Evolutionary conservation across 2,888 invertebrate genomes (phyloP), one percentile per base, ranked within the genome.

Genomic region (Notodonta ziczac): DNA sequence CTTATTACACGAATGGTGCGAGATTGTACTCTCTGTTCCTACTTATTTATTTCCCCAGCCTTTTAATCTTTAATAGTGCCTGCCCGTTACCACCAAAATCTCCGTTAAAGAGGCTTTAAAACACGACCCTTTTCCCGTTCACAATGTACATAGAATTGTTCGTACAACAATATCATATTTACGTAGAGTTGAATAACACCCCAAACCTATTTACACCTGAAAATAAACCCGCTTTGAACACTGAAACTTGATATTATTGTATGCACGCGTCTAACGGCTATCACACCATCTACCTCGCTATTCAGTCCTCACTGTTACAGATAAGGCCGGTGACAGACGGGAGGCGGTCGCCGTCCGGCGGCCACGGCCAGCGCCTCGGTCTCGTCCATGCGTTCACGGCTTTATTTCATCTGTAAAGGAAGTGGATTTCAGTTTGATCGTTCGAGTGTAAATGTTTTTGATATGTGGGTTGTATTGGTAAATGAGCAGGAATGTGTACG

Each of bases 391-490:
- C 81, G 84, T 71, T 76, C 80, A 72, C 77, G 65, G 77, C 83
- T 76, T 83, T 82, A 82, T 80, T 73, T 83, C 82, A 84, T 79
- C 88, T 88, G 88, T 54, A 81, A 86, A 81, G 80, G 75, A 82
- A 82, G 59, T 61, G 58, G 51, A 54, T 65, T 69, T 72, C 60
- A 70, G 80, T 81, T 81, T 83, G 81, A 85, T 83, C 83, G 66
- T 52, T 66, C 67, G 64, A 62, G 60, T 65, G 65, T 60, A 50
- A 67, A 62, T 66, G 60, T 58, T 60, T 61, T 71, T 57, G 62
- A 58, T 61, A 67, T 50, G n/a, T 48, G 13, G 12, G 42, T 42
- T 42, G 6, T 12, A 42, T 42, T 42, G 1, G 10, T n/a, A 4
- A n/a, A 46, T 46, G 6, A 1, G n/a, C 13, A n/a, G 12, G 24